A percentile compares a stretch with the other conserved stretches of the same genome.
Conservation (phyloP, 2,888 invertebrate genomes). For the Ramazzottius varieornatus region DNA sequence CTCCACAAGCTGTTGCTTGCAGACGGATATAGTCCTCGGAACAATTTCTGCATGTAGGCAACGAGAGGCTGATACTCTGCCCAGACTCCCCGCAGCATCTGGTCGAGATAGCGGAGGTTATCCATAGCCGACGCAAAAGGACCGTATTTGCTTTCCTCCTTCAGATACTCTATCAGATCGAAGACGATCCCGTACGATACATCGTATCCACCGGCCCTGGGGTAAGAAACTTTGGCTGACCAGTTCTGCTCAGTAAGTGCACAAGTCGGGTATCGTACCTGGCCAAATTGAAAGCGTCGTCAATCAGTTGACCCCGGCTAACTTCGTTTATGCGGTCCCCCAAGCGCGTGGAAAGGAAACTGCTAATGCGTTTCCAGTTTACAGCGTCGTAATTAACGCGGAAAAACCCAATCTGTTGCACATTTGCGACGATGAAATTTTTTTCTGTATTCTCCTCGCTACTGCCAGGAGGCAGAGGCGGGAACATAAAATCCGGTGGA, state of each 20-base stretch:
- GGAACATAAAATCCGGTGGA: no score
- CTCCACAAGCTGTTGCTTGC: no score
- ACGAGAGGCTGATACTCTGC: neutral
- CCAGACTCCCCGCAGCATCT: neutral
- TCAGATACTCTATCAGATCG: neutral
- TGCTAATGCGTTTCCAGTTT: constrained; percentile 7
- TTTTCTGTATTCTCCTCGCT: no score
- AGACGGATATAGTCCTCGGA: neutral
- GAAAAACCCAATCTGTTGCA: constrained; percentile 15
- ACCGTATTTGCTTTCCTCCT: neutral
- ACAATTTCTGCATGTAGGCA: neutral
- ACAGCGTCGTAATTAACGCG: constrained; percentile 14
- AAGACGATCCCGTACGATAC: no score
- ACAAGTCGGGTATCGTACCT: no score
- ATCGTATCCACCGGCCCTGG: no score
- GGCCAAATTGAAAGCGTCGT: constrained; percentile 8
- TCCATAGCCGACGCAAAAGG: neutral
- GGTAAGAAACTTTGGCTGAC: no score
- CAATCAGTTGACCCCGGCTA: constrained; percentile 5
- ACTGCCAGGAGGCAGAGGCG: no score
- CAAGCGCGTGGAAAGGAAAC: no score
- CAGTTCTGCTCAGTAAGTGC: no score
- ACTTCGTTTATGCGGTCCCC: no score
- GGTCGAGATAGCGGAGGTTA: neutral
- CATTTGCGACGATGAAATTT: constrained; percentile 13